phyloP scores from a whole-genome alignment of 2,888 invertebrate genomes.

The Andrena minutula region DNA sequence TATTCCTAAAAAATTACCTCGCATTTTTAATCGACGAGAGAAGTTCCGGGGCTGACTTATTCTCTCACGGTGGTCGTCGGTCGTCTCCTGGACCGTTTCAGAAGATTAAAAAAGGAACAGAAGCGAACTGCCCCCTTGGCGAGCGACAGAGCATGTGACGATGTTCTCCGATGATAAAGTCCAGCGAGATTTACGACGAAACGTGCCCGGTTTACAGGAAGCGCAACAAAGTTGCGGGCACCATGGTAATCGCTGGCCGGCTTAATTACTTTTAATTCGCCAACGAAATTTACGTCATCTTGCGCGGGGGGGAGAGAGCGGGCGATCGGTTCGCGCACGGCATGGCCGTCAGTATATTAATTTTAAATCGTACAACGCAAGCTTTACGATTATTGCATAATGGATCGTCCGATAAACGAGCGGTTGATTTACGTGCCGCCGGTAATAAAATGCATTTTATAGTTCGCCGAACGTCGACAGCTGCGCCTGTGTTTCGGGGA shows the following conservation, averaged over 20 bases:
- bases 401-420: conserved; percentile 40
- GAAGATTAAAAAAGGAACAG: background rate
- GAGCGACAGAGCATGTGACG: conserved; percentile 49
- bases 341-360: conserved; percentile 31
- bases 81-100: background rate
- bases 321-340: background rate
- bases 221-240: conserved; percentile 57
- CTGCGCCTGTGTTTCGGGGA: conserved; percentile 33
- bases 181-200: conserved; percentile 59
- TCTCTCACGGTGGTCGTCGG: conserved; percentile 1
- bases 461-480: conserved; percentile 34
- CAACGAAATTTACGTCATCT: conserved; percentile 59
- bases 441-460: conserved; percentile 33
- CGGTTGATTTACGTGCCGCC: conserved; percentile 21
- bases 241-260: conserved; percentile 33
- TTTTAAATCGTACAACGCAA: conserved; percentile 34
- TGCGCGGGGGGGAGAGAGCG: background rate
- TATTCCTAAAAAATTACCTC: background rate
- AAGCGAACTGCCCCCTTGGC: conserved; percentile 18
- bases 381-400: conserved; percentile 52
- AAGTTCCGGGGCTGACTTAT: background rate
- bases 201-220: conserved; percentile 60
- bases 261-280: conserved; percentile 70
- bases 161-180: conserved; percentile 61
- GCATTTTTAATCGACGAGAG: background rate